A percentile compares a stretch with the other conserved stretches of the same genome.
phyloP scores from a whole-genome alignment of 2,797 vertebrate genomes.

The Sebastes oblongus region DNA sequence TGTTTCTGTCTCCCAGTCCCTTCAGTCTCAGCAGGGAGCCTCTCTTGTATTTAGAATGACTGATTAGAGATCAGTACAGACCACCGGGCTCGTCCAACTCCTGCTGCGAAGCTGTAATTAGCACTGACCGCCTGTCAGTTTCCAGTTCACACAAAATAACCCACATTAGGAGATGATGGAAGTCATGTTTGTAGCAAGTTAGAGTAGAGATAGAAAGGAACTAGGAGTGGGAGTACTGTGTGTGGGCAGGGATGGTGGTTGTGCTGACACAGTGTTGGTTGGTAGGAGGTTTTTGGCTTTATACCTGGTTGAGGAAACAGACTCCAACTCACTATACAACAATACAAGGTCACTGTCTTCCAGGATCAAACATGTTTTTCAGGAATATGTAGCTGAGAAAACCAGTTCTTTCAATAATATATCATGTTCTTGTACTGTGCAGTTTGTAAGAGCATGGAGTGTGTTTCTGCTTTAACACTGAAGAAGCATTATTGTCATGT shows the following conservation, averaged over 20 bases:
- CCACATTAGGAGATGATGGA: slow-evolving; percentile 20
- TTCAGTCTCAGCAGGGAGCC: slow-evolving; percentile 31
- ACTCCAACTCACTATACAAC: slow-evolving; percentile 13
- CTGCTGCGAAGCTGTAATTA: slow-evolving; percentile 52
- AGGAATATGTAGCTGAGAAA: slow-evolving; percentile 11
- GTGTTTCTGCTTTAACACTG: not conserved
- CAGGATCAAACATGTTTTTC: not conserved
- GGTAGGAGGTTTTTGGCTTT: slow-evolving; percentile 40
- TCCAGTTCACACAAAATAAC: slow-evolving; percentile 25
- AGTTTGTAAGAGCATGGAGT: not conserved
- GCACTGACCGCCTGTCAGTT: slow-evolving; percentile 32
- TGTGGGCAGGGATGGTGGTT: slow-evolving; percentile 28
- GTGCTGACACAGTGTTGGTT: slow-evolving; percentile 1
- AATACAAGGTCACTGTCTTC: slow-evolving; percentile 17
- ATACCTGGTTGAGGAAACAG: slow-evolving; percentile 14
- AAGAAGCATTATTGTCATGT: not conserved
- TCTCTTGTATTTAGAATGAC: slow-evolving; percentile 43
- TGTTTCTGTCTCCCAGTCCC: not conserved
- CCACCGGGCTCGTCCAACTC: slow-evolving; percentile 22
- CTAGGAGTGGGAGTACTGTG: slow-evolving; percentile 25
- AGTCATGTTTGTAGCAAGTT: slow-evolving; percentile 21
- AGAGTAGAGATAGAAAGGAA: not conserved
- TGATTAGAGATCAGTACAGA: slow-evolving; percentile 49
- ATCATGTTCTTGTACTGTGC: not conserved
- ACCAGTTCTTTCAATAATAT: slow-evolving; percentile 2